Conservation (phyloP, 2,888 invertebrate species). For the Mesorhabditis sp. region DNA sequence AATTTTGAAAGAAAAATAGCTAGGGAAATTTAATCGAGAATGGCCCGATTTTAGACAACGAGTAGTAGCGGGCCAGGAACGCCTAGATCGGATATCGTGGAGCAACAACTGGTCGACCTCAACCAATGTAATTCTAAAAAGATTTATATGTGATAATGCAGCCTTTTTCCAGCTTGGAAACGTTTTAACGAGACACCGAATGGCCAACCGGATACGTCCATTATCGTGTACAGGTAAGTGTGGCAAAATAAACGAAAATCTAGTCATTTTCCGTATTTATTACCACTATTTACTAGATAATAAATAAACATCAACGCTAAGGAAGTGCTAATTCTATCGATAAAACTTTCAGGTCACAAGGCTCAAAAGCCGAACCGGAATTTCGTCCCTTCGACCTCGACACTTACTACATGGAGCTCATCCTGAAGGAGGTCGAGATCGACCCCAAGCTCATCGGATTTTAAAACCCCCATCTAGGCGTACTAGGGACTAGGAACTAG, state of each 20-base stretch:
- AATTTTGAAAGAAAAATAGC: neutral
- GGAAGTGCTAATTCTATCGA: no score
- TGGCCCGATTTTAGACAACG: neutral
- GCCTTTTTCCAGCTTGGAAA: slow-evolving; percentile 2
- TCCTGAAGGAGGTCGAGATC: neutral
- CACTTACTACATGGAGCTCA: neutral
- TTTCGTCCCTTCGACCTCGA: neutral
- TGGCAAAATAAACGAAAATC: no score
- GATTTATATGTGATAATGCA: neutral
- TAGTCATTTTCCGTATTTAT: no score
- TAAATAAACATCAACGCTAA: no score
- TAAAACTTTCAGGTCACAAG: neutral
- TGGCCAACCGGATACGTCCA: neutral
- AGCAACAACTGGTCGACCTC: neutral
- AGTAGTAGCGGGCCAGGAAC: neutral
- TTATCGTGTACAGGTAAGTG: neutral
- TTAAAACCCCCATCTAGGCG: neutral
- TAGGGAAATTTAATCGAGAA: neutral
- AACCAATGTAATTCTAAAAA: neutral
- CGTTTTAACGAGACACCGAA: neutral
- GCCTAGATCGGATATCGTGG: neutral
- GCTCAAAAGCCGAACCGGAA: neutral
- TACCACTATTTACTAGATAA: no score
- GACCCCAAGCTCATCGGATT: neutral
- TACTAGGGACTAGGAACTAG: no score